phyloP scores from a whole-genome alignment of 35 echinoderm and acorn worm species.

The Eucidaris tribuloides region DNA sequence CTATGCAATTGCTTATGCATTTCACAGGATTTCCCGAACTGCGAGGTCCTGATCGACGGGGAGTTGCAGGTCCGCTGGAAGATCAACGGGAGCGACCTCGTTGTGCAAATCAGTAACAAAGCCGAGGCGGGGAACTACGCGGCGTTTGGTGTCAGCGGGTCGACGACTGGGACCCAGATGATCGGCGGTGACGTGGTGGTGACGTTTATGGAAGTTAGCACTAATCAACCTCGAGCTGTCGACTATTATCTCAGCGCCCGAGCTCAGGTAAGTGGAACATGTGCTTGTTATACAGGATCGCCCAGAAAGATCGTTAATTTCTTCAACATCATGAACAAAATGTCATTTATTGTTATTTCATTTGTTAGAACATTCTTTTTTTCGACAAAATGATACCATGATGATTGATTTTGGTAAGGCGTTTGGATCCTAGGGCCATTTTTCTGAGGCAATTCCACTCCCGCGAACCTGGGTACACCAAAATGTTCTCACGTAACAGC shows the following conservation, averaged over 20 bases:
- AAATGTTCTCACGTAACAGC: too few relatives aligned
- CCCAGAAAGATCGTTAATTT: too few relatives aligned
- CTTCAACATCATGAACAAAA: too few relatives aligned
- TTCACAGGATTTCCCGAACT: conserved; percentile 64
- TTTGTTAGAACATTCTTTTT: too few relatives aligned
- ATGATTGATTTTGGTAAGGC: too few relatives aligned
- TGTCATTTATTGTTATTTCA: too few relatives aligned
- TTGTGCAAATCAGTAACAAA: conserved; percentile 47
- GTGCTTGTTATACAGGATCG: too few relatives aligned
- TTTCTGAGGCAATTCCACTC: too few relatives aligned
- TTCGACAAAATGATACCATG: too few relatives aligned
- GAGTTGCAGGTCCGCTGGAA: conserved; percentile 80
- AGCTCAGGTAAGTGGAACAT: conserved; percentile 61
- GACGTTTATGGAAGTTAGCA: conserved; percentile 33
- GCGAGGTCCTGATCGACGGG: conserved; percentile 50
- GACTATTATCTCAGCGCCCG: conserved; percentile 66
- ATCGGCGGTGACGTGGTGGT: conserved; percentile 74
- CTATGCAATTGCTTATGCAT: too few relatives aligned
- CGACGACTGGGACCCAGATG: conserved; percentile 27
- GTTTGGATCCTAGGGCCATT: too few relatives aligned
- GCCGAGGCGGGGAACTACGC: conserved; percentile 40
- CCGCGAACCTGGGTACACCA: too few relatives aligned
- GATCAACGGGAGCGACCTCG: conserved; percentile 33
- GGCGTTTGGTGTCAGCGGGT: conserved; percentile 89
- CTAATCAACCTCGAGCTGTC: background rate